A percentile compares a stretch with the other conserved stretches of the same genome.
phyloP scores from a whole-genome alignment of 1,140 invertebrate species.

The Idris sp. region DNA sequence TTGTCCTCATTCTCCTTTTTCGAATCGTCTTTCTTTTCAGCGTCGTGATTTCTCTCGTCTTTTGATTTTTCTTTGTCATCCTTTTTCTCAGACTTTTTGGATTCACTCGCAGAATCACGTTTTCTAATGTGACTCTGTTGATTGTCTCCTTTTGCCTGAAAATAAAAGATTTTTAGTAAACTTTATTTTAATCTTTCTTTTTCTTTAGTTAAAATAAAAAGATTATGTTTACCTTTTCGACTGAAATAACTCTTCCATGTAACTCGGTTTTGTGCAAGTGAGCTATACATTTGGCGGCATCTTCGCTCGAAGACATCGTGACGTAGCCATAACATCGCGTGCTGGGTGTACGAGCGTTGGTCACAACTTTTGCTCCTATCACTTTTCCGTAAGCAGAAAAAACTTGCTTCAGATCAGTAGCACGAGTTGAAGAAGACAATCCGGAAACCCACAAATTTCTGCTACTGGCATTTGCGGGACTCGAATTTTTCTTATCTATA shows the following conservation, averaged over 20 bases:
- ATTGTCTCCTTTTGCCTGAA: conserved; percentile 74
- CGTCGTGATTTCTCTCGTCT: conserved; percentile 67
- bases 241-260: conserved; percentile 94
- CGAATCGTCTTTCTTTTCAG: conserved; percentile 70
- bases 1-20: conserved; percentile 73
- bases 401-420: conserved; percentile 93
- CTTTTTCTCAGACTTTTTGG: conserved; percentile 73
- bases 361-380: conserved; percentile 96
- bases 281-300: conserved; percentile 93
- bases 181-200: too few relatives aligned
- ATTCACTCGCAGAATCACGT: conserved; percentile 69
- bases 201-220: conserved; percentile 15
- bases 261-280: conserved; percentile 93
- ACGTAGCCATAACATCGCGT: conserved; percentile 96
- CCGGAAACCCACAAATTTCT: conserved; percentile 96
- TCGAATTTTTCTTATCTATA: conserved; percentile 72
- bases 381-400: conserved; percentile 97
- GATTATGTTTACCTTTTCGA: conserved; percentile 88
- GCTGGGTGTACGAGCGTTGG: conserved; percentile 93
- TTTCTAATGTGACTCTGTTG: conserved; percentile 75
- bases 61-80: conserved; percentile 76
- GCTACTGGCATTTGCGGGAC: conserved; percentile 76
- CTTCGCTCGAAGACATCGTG: conserved; percentile 92
- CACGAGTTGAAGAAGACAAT: conserved; percentile 90
- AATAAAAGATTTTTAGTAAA: too few relatives aligned